These are phyloP conservation scores for Microctonus aethiopoides DNA, from an alignment of 2,888 invertebrate species.

Conservation along the genomic window DNA sequence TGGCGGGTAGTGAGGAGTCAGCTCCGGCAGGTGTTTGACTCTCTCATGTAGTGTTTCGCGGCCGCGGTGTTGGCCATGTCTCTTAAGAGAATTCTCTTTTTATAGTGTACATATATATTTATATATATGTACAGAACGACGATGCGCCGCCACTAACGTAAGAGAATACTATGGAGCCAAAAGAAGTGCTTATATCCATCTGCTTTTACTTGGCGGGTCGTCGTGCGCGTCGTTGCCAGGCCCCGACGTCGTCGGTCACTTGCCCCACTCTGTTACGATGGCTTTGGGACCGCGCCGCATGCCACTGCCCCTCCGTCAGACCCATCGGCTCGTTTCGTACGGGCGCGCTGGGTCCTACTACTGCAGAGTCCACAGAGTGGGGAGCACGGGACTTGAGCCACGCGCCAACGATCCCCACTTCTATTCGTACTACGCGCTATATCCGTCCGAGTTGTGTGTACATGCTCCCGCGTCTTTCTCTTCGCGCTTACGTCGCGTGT, in stretches of 20 bases:
- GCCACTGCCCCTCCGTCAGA: conserved; percentile 20
- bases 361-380: conserved; percentile 29
- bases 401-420: conserved; percentile 60
- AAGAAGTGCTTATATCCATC: conserved; percentile 43
- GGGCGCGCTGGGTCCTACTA: conserved; percentile 21
- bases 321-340: conserved; percentile 29
- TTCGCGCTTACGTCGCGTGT: conserved; percentile 16
- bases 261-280: neutral
- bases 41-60: conserved; percentile 41
- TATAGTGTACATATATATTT: conserved; percentile 6
- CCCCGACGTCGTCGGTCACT: conserved; percentile 8
- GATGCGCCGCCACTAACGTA: conserved; percentile 44
- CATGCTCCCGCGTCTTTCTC: conserved; percentile 15
- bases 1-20: conserved; percentile 33
- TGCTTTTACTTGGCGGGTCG: conserved; percentile 43
- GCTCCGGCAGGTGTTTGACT: conserved; percentile 57
- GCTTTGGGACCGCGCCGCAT: neutral
- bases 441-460: conserved; percentile 19
- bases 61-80: conserved; percentile 26
- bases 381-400: conserved; percentile 51
- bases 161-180: conserved; percentile 33
- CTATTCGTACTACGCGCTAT: conserved; percentile 26
- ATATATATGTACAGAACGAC: conserved; percentile 15
- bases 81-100: neutral
- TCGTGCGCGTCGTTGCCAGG: conserved; percentile 35